Conservation (phyloP, 2,797 vertebrate species). For the Taeniopygia guttata region DNA sequence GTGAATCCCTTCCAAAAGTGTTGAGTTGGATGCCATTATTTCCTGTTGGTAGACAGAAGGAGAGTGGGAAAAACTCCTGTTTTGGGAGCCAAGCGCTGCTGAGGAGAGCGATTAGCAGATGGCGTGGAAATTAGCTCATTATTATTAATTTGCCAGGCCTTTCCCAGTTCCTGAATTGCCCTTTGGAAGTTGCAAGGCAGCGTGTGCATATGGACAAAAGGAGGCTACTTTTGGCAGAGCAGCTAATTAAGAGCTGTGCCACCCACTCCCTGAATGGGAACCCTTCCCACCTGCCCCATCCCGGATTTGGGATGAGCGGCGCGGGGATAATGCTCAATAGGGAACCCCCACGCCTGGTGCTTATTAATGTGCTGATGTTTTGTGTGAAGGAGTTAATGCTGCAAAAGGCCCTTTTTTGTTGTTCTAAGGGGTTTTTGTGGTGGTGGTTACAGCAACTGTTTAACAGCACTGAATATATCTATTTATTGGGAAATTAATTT, state of each 20-base stretch:
- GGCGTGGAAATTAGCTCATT: constrained; percentile 67
- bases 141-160: constrained; percentile 66
- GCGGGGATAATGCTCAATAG: constrained; percentile 5
- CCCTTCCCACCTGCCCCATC: constrained; percentile 16
- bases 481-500: neutral
- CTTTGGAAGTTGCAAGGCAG: constrained; percentile 50
- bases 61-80: constrained; percentile 59
- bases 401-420: neutral
- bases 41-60: constrained; percentile 62
- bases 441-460: neutral
- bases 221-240: neutral
- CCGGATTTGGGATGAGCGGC: neutral
- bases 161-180: constrained; percentile 51
- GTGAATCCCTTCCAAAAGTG: constrained; percentile 6
- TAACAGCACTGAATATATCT: neutral
- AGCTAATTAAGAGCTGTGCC: neutral
- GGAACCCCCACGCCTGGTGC: neutral
- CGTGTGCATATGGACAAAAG: neutral
- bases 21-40: constrained; percentile 44
- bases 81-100: neutral
- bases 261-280: neutral
- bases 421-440: neutral
- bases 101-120: constrained; percentile 56
- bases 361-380: neutral
- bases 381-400: neutral